A percentile compares a stretch with the other conserved stretches of the same genome.
phyloP scores from a whole-genome alignment of 2,888 invertebrate genomes.

The Noctua janthe region DNA sequence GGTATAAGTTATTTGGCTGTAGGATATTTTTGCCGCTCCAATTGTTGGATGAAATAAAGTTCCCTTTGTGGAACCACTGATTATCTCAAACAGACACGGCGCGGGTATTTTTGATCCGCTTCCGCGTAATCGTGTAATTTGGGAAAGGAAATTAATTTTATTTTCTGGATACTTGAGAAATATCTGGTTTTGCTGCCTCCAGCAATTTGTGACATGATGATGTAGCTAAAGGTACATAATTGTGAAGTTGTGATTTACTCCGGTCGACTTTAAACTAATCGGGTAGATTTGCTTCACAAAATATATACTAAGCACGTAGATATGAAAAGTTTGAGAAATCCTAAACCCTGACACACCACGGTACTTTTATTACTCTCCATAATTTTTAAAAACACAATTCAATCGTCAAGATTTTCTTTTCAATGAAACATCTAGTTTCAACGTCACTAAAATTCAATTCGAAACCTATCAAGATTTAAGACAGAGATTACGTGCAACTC shows the following conservation, averaged over 20 bases:
- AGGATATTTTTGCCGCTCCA: conserved; percentile 32
- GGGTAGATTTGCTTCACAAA: neutral
- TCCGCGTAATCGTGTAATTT: conserved; percentile 11
- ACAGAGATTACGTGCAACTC: conserved; percentile 41
- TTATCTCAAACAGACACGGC: conserved; percentile 23
- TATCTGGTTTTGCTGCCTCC: neutral
- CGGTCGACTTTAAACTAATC: neutral
- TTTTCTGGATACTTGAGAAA: neutral
- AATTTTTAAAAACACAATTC: neutral
- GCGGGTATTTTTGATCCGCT: conserved; percentile 27
- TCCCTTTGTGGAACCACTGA: conserved; percentile 22
- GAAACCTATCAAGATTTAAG: conserved; percentile 4
- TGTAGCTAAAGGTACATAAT: neutral
- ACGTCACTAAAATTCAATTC: conserved; percentile 12
- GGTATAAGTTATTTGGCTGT: conserved; percentile 52
- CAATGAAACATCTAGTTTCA: neutral
- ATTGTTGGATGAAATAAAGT: conserved; percentile 41
- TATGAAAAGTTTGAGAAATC: neutral
- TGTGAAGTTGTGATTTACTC: neutral
- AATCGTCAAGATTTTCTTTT: neutral
- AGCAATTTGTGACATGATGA: neutral
- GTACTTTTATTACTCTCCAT: neutral
- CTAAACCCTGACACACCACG: neutral
- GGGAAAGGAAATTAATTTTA: conserved; percentile 17
- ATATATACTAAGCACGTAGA: neutral